Percentiles rank a stretch among this genome's conserved stretches.
These are phyloP conservation scores for Arbacia lixula DNA, from an alignment of 53 echinoderm and acorn worm genomes.

Conservation along the genomic window DNA sequence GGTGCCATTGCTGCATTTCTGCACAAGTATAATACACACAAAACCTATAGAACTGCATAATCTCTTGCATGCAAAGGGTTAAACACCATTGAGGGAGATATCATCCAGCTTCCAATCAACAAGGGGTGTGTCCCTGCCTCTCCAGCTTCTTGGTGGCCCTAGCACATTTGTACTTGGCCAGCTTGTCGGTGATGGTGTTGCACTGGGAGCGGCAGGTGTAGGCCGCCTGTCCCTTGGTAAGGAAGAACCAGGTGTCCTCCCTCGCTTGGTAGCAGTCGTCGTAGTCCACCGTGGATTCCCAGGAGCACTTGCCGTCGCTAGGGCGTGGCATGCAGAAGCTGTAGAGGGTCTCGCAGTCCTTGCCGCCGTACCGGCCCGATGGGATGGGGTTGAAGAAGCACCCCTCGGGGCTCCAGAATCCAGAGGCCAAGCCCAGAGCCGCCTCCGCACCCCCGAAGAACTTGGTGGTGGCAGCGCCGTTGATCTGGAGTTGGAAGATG, in stretches of 20 bases:
- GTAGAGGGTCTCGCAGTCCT: slow-evolving; percentile 52
- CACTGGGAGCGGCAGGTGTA: slow-evolving; percentile 49
- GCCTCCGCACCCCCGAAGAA: slow-evolving; percentile 13
- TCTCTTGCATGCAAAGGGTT: too few species aligned
- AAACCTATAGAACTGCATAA: too few species aligned
- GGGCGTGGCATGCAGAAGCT: slow-evolving; percentile 16
- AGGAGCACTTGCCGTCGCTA: slow-evolving; percentile 22
- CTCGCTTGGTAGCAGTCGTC: slow-evolving; percentile 46
- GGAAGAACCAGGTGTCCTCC: slow-evolving; percentile 41
- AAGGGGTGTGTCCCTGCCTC: not conserved
- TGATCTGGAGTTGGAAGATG: slow-evolving; percentile 8
- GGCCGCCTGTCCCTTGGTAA: not conserved
- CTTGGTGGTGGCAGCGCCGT: slow-evolving; percentile 26
- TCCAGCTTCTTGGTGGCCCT: slow-evolving; percentile 26
- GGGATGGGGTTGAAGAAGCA: slow-evolving; percentile 50
- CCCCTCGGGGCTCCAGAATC: slow-evolving; percentile 25
- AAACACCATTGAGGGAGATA: too few species aligned
- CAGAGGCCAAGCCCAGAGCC: slow-evolving; percentile 4
- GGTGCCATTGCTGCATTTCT: too few species aligned
- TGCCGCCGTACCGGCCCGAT: not conserved
- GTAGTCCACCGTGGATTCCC: slow-evolving; percentile 47
- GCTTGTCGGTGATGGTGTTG: not conserved
- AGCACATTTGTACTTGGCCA: slow-evolving; percentile 28
- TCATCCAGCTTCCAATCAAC: too few species aligned
- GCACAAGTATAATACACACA: too few species aligned